phyloP scores from a whole-genome alignment of 2,888 invertebrate genomes.

The Platerodrilus igneus region DNA sequence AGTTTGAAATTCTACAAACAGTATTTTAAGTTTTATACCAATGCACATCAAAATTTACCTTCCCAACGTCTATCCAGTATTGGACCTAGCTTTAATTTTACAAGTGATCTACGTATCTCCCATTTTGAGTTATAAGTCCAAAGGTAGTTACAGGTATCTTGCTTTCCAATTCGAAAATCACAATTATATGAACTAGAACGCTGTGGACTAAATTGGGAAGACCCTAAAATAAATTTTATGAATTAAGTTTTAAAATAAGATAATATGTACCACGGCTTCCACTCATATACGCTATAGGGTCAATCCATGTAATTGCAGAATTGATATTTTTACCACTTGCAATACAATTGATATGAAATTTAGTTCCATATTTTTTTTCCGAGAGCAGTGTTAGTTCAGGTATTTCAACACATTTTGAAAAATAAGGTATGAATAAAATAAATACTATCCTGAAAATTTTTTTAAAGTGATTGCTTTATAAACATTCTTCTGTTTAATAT shows the following conservation, averaged over 20 bases:
- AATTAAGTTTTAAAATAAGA: no score
- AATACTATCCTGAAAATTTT: background rate
- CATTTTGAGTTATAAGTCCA: conserved; percentile 20
- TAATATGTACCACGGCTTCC: no score
- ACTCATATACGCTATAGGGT: background rate
- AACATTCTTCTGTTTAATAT: background rate
- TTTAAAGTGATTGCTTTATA: no score
- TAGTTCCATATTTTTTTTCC: background rate
- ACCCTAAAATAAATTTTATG: no score
- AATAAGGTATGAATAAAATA: background rate
- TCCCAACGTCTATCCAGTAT: conserved; percentile 38
- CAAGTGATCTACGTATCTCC: conserved; percentile 24
- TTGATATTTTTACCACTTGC: background rate
- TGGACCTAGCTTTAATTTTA: conserved; percentile 27
- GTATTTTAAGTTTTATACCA: background rate
- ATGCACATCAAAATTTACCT: conserved; percentile 24
- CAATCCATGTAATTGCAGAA: conserved; percentile 10
- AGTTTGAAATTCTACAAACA: conserved; percentile 8
- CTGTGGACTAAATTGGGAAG: conserved; percentile 6
- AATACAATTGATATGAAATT: conserved; percentile 4
- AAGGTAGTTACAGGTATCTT: background rate
- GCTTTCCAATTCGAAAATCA: background rate
- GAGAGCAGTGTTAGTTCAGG: conserved; percentile 3
- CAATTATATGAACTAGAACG: conserved; percentile 1
- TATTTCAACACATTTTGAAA: background rate